A percentile compares a stretch with the other conserved stretches of the same genome.
Conservation (phyloP, 2,113 vertebrate genomes). For the Motacilla alba region DNA sequence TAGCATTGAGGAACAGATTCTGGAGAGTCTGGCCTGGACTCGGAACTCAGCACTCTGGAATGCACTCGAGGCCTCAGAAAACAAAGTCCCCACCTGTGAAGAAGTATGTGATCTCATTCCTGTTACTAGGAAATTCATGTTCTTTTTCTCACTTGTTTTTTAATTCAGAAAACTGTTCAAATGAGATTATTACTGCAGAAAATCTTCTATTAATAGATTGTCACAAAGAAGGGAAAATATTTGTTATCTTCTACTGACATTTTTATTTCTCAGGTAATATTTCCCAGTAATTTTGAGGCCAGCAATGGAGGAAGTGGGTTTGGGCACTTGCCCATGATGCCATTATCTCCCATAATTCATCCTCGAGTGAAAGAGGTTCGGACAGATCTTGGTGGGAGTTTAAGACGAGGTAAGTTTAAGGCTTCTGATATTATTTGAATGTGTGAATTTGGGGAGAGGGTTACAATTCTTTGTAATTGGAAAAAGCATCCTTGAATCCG, state of each 20-base stretch:
- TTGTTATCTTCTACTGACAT: neutral
- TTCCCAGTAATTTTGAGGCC: slow-evolving; percentile 88
- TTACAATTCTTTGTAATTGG: neutral
- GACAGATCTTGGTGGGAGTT: slow-evolving; percentile 81
- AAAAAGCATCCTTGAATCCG: neutral
- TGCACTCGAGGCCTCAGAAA: slow-evolving; percentile 77
- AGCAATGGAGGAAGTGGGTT: slow-evolving; percentile 74
- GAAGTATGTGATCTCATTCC: slow-evolving; percentile 77
- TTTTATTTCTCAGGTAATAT: slow-evolving; percentile 84
- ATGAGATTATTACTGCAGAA: neutral
- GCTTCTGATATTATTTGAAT: neutral
- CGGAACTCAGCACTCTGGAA: slow-evolving; percentile 86
- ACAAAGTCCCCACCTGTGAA: slow-evolving; percentile 90
- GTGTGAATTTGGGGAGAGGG: neutral
- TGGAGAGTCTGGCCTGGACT: slow-evolving; percentile 91
- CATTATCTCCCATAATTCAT: slow-evolving; percentile 91
- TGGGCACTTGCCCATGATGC: slow-evolving; percentile 87
- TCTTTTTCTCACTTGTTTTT: neutral
- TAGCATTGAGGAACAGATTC: slow-evolving; percentile 92
- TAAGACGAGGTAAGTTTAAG: slow-evolving; percentile 78
- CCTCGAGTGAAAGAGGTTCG: slow-evolving; percentile 95
- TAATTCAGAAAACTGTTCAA: neutral
- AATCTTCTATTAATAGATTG: neutral
- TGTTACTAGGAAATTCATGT: neutral
- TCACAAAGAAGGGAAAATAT: neutral